phyloP scores from a whole-genome alignment of 2,113 vertebrate genomes.

The Emydocephalus ijimae region DNA sequence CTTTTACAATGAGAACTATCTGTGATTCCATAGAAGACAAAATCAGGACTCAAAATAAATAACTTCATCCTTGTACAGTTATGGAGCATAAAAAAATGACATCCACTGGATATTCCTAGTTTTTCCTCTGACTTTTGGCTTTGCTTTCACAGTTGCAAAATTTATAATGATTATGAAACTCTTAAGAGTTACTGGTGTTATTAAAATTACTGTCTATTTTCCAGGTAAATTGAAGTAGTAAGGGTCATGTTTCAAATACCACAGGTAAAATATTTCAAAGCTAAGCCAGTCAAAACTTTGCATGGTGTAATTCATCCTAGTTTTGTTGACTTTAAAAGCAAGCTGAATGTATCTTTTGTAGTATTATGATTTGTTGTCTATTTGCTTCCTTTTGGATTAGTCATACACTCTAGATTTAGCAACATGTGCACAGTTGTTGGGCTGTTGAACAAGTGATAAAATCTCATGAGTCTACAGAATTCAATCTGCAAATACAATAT shows the following conservation, averaged over 20 bases:
- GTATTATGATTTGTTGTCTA: neutral
- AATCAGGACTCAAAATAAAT: neutral
- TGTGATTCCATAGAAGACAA: neutral
- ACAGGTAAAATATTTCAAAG: neutral
- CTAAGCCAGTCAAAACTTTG: neutral
- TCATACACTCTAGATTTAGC: neutral
- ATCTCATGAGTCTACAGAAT: neutral
- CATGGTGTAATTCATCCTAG: constrained; percentile 7
- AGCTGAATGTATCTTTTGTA: neutral
- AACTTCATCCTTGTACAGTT: neutral
- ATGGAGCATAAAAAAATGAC: neutral
- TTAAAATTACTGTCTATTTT: constrained; percentile 12
- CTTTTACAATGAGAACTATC: neutral
- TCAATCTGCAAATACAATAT: neutral
- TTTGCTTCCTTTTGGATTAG: neutral
- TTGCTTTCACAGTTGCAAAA: neutral
- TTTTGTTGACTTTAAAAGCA: neutral
- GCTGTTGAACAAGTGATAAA: neutral
- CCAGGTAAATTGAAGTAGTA: neutral
- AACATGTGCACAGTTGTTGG: neutral
- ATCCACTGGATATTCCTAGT: neutral
- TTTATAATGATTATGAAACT: neutral
- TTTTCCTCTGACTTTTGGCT: neutral
- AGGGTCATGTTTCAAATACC: constrained; percentile 15
- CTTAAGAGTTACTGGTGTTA: neutral